Percentiles rank a stretch among this genome's conserved stretches.
These are phyloP conservation scores for Andrena fulva DNA, from an alignment of 2,888 invertebrate species.

Conservation along the genomic window DNA sequence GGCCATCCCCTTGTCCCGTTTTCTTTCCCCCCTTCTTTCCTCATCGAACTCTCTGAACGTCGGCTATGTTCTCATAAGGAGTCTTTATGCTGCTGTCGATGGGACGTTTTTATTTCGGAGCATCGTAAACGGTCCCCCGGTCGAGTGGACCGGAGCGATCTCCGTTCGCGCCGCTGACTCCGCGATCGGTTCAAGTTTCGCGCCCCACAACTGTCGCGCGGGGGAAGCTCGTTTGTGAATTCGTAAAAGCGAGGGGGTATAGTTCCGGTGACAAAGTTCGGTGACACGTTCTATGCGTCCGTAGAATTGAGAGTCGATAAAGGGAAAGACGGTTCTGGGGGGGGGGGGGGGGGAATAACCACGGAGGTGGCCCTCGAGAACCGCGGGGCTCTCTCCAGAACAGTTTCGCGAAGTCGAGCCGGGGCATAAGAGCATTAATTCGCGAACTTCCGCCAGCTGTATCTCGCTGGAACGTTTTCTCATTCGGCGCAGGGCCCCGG, in stretches of 20 bases:
- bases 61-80: slow-evolving; percentile 11
- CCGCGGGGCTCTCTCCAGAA: slow-evolving; percentile 8
- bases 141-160: background rate
- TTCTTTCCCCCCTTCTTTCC: background rate
- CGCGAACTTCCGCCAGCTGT: slow-evolving; percentile 47
- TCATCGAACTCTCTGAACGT: background rate
- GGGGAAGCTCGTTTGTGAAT: too few species aligned
- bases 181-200: too few species aligned
- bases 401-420: slow-evolving; percentile 18
- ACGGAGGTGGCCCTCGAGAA: slow-evolving; percentile 7
- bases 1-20: background rate
- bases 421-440: slow-evolving; percentile 61
- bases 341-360: background rate
- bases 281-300: background rate
- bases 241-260: background rate
- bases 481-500: slow-evolving; percentile 34
- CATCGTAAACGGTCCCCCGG: slow-evolving; percentile 6
- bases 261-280: background rate
- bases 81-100: slow-evolving; percentile 1
- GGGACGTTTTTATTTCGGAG: slow-evolving; percentile 10
- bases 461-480: slow-evolving; percentile 47
- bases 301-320: background rate
- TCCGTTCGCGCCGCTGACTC: background rate
- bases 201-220: too few species aligned
- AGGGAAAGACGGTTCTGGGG: background rate